These are phyloP conservation scores for Drosophila subpulchrella DNA, from an alignment of 1,140 invertebrate species.

Conservation along the genomic window DNA sequence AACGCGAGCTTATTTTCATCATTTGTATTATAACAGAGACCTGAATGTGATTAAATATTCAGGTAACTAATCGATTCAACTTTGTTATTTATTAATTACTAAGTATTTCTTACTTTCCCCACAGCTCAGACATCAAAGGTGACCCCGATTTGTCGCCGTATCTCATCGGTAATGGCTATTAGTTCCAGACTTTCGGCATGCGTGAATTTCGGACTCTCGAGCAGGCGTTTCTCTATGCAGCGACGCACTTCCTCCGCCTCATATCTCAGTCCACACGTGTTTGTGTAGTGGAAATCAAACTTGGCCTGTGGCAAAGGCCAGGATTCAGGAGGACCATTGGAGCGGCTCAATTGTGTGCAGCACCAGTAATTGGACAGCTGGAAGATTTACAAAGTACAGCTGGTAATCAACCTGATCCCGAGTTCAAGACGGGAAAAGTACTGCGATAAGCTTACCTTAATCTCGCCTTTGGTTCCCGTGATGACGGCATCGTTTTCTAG, in stretches of 20 bases:
- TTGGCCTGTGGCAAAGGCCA: slow-evolving; percentile 86
- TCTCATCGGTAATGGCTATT: slow-evolving; percentile 87
- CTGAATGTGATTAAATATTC: neutral
- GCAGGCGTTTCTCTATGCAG: slow-evolving; percentile 88
- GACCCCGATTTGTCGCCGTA: slow-evolving; percentile 88
- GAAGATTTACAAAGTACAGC: slow-evolving; percentile 16
- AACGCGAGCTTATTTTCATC: neutral
- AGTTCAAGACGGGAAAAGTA: neutral
- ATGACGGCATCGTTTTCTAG: slow-evolving; percentile 88
- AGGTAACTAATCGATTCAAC: neutral
- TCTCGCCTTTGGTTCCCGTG: slow-evolving; percentile 88
- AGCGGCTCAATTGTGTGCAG: slow-evolving; percentile 60
- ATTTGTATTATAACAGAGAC: neutral
- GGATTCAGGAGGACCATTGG: slow-evolving; percentile 84
- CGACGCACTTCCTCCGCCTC: slow-evolving; percentile 90
- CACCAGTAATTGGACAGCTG: slow-evolving; percentile 85
- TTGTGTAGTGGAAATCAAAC: slow-evolving; percentile 87
- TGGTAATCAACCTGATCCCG: slow-evolving; percentile 22
- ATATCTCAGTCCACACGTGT: slow-evolving; percentile 89
- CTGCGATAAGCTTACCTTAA: slow-evolving; percentile 85
- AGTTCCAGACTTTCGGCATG: slow-evolving; percentile 87
- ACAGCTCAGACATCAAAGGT: slow-evolving; percentile 75
- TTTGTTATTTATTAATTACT: neutral
- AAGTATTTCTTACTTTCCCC: neutral
- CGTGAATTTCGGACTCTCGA: slow-evolving; percentile 87